Evolutionary conservation across 2,113 vertebrate genomes (phyloP).

Genomic region (Plestiodon gilberti): DNA sequence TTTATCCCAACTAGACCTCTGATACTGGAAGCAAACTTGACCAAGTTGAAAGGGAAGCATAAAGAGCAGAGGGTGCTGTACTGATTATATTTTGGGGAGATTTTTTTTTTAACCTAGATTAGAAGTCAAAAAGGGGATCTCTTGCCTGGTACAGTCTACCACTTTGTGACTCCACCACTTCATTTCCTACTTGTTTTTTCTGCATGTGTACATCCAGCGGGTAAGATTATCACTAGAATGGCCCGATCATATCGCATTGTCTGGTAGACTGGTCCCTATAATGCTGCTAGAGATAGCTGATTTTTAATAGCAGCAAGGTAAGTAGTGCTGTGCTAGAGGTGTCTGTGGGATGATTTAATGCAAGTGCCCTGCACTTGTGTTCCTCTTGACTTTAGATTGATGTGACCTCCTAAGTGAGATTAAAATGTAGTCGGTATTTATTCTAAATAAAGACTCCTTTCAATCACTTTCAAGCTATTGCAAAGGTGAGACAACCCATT

Average conservation of each 20-base stretch:
- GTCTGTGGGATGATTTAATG: neutral
- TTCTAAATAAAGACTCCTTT: conserved; percentile 45
- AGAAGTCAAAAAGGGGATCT: neutral
- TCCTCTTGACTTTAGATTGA: conserved; percentile 24
- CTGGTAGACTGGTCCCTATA: neutral
- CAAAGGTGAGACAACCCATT: conserved; percentile 36
- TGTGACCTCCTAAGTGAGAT: conserved; percentile 38
- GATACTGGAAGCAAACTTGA: too few relatives aligned
- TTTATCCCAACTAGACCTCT: too few relatives aligned
- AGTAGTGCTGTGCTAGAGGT: neutral
- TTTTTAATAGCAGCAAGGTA: conserved; percentile 3
- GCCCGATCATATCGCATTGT: neutral
- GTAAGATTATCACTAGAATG: neutral
- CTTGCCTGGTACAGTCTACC: neutral
- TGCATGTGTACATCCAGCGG: neutral
- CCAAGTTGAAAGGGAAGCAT: too few relatives aligned
- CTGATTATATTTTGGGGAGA: too few relatives aligned
- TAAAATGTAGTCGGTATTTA: conserved; percentile 41
- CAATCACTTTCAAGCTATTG: conserved; percentile 35
- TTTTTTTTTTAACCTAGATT: neutral
- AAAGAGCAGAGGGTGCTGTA: too few relatives aligned
- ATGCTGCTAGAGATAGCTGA: neutral
- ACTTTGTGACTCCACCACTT: neutral
- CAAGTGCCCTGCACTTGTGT: neutral
- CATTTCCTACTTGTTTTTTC: neutral